Evolutionary conservation across 30 jellyfish, hydroid and myxozoan genomes (phyloP), one percentile per base, ranked within the genome.

Genomic region (Nemopilema nomurai): DNA sequence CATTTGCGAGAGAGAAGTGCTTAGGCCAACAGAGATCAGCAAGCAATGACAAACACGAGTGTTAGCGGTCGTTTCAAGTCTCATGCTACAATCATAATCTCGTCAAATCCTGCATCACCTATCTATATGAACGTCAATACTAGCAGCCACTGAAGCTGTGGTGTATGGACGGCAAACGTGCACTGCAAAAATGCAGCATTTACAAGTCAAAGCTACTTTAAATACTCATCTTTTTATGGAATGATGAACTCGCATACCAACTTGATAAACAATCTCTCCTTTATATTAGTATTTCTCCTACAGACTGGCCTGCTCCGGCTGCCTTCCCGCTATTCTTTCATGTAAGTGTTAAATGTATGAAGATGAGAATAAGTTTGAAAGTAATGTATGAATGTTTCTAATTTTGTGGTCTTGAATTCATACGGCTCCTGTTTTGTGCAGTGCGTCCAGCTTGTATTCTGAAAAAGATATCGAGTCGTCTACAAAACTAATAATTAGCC

Each of bases 371-470:
- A 63, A 70, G 86, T 83, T 23, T 81, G 90, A 51, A 25, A 52
- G 66, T 32, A 67, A 27, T 69, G 90, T 6, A 51, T 81, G 74
- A 28, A 27, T 25, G 82, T 49, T 18, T 72, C 13, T 62, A 83
- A 49, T 83, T 67, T n/a, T 86, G 91, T 23, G 91, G 91, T 49
- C 91, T 71, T 71, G 84, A 19, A 82, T 86, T 69, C 86, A 78
- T 70, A 67, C 89, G 81, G 90, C 73, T 69, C 71, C 96, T 28
- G 57, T 65, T 53, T 33, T 78, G 96, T 62, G 86, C 91, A 25
- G 84, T 77, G 29, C 96, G 52, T 23, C 96, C 90, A 69, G 96
- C 96, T 62, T 87, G 90, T 28, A 87, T 87, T 75, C 96, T 87
- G 82, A 75, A 67, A 65, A 71, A 16, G 28, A 71, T 33, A 49